Conservation (phyloP, 1,140 invertebrate species). For the Wiebesia pumilae region DNA sequence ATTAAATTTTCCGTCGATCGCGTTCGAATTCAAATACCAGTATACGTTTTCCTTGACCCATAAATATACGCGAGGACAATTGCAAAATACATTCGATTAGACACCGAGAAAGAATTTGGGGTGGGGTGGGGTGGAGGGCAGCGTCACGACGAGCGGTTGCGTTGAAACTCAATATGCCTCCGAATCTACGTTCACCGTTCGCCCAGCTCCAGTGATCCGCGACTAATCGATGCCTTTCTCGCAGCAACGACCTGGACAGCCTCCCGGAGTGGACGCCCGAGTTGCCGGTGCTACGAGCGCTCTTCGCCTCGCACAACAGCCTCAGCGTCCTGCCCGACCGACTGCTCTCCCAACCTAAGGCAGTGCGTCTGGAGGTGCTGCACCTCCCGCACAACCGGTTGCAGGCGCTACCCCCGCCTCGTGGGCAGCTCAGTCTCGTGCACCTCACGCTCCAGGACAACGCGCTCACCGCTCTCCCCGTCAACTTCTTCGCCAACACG, state of each 20-base stretch:
- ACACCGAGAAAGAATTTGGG: too few species aligned
- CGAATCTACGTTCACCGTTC: too few species aligned
- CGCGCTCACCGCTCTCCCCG: conserved; percentile 82
- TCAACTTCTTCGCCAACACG: conserved; percentile 84
- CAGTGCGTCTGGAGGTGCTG: conserved; percentile 82
- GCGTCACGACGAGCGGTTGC: too few species aligned
- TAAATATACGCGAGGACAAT: too few species aligned
- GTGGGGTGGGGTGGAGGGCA: too few species aligned
- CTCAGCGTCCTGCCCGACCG: conserved; percentile 82
- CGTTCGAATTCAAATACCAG: too few species aligned
- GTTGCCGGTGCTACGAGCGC: conserved; percentile 82
- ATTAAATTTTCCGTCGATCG: too few species aligned
- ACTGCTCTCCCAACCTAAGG: conserved; percentile 83
- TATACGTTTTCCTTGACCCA: too few species aligned
- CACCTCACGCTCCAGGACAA: conserved; percentile 87
- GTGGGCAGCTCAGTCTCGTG: conserved; percentile 80
- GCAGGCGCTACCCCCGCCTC: conserved; percentile 81
- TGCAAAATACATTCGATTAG: too few species aligned
- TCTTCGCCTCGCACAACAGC: conserved; percentile 85
- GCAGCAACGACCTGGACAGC: conserved; percentile 82
- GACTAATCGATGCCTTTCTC: conserved; percentile 27
- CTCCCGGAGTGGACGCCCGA: conserved; percentile 86
- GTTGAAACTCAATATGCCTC: too few species aligned
- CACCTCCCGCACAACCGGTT: conserved; percentile 86
- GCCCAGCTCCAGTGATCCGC: too few species aligned